Evolutionary conservation across 2,113 vertebrate species (phyloP), one percentile per base, ranked within the genome.

Genomic region (Aldabrachelys gigantea): DNA sequence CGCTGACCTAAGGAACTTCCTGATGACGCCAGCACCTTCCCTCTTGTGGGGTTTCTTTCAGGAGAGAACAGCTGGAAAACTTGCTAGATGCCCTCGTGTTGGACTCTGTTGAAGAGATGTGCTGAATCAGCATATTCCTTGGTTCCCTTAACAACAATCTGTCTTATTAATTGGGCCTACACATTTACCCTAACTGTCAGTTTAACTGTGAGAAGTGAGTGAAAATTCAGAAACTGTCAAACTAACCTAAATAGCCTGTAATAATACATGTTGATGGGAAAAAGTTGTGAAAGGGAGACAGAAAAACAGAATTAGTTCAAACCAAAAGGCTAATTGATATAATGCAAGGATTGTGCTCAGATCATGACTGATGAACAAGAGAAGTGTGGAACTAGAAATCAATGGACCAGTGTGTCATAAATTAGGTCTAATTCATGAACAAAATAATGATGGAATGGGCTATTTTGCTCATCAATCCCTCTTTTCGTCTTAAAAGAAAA

Each of bases 41-140:
- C 89, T 91, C 29, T 53, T 57, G 25, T 6, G 52, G 62, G 35
- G 17, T 52, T 41, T 80, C 79, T 69, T 13, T 27, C 72, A 7
- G 0, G 0, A 24, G 22, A 16, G 83, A 35, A 5, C 78, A 52
- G 25, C 38, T 2, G 1, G 5, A 35, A 76, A 76, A 47, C 6
- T 41, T 76, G 41, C 24, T 76, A 27, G 72, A 76, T 69, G 65
- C 17, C 17, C 31, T 69, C 9, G 21, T 69, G 35, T 69, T 69
- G 65, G 65, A n/a, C 35, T 69, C 24, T 44, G 41, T 5, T 76
- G 72, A 47, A 22, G 72, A 44, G 10, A 24, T 75, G 22, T 75
- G n/a, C 22, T 25, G 38, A 75, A 75, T 75, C 11, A 75, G 38
- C 38, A 75, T 44, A 76, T 44, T 22, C 5, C 3, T 44, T 76